phyloP scores from a whole-genome alignment of 2,888 invertebrate genomes.

The Tenthredo scrophulariae region DNA sequence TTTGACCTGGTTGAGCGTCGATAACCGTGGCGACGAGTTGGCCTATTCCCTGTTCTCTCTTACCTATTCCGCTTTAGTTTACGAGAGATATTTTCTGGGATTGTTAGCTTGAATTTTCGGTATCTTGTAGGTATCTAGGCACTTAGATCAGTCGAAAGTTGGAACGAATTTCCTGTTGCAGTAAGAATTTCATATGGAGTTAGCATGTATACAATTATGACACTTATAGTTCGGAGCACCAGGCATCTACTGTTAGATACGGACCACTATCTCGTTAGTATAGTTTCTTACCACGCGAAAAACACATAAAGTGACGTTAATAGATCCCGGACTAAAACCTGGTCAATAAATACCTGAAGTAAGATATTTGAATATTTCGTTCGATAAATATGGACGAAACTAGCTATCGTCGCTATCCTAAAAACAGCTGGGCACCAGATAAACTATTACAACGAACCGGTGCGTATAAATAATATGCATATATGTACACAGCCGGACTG shows the following conservation, averaged over 20 bases:
- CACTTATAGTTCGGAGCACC: not conserved
- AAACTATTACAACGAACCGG: not conserved
- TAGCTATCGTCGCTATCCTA: constrained; percentile 36
- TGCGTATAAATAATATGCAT: constrained; percentile 6
- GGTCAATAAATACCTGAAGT: constrained; percentile 3
- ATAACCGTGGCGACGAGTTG: constrained; percentile 35
- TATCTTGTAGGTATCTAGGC: not conserved
- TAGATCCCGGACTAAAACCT: not conserved
- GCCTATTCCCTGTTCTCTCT: constrained; percentile 3
- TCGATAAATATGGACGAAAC: constrained; percentile 38
- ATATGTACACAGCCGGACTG: not conserved
- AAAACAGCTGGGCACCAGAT: constrained; percentile 32
- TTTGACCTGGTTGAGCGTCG: constrained; percentile 47
- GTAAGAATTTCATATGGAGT: not conserved
- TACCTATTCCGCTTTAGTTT: not conserved
- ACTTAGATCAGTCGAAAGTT: not conserved
- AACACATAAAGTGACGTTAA: constrained; percentile 41
- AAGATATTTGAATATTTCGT: constrained; percentile 20
- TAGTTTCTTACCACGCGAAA: constrained; percentile 42
- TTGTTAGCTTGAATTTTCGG: not conserved
- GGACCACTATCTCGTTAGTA: not conserved
- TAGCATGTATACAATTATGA: constrained; percentile 10
- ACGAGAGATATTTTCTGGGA: not conserved
- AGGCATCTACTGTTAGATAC: not conserved
- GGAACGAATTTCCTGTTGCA: not conserved